A percentile compares a stretch with the other conserved stretches of the same genome.
Conservation (phyloP, 1,140 invertebrate species). For the Hyles vespertilio region DNA sequence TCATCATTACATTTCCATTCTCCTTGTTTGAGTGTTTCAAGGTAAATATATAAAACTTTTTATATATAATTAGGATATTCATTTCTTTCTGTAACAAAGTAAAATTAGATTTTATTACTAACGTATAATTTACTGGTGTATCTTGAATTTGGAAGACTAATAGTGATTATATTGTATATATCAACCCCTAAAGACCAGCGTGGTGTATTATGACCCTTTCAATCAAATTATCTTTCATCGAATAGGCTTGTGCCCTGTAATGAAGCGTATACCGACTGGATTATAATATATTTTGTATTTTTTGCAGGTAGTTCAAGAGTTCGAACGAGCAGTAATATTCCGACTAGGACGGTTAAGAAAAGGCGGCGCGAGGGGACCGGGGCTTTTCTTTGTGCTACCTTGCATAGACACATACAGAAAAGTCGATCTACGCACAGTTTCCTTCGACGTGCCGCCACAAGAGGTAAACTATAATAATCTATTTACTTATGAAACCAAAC, state of each 20-base stretch:
- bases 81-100: neutral
- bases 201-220: neutral
- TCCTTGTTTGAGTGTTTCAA: conserved; percentile 92
- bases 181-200: neutral
- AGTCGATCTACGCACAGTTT: conserved; percentile 87
- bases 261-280: too few relatives aligned
- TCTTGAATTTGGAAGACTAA: neutral
- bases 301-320: conserved; percentile 90
- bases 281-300: conserved; percentile 3
- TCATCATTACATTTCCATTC: conserved; percentile 89
- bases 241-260: too few relatives aligned
- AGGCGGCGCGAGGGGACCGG: conserved; percentile 90
- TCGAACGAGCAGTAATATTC: conserved; percentile 93
- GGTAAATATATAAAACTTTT: conserved; percentile 31
- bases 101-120: neutral
- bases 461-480: conserved; percentile 47
- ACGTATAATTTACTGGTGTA: neutral
- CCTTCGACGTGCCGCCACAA: conserved; percentile 78
- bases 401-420: conserved; percentile 94
- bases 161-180: neutral
- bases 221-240: too few relatives aligned
- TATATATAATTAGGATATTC: too few relatives aligned
- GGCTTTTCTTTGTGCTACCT: conserved; percentile 92
- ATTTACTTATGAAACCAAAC: too few relatives aligned
- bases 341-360: conserved; percentile 87